Conservation (phyloP, 2,797 vertebrate species). For the Decapterus maruadsi region DNA sequence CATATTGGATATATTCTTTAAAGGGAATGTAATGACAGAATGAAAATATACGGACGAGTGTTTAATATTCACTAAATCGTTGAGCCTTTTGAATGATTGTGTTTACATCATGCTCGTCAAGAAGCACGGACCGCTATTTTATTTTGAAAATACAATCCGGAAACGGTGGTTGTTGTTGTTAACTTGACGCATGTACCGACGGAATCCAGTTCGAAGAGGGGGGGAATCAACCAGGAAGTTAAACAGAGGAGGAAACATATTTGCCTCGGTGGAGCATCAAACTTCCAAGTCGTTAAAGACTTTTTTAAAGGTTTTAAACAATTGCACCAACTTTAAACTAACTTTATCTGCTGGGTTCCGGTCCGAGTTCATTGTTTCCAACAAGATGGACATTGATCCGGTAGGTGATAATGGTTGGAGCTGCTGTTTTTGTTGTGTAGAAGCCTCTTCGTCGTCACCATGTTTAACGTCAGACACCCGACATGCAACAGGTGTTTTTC, state of each 20-base stretch:
- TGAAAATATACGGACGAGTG: no score
- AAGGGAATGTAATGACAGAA: neutral
- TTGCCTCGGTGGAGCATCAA: slow-evolving; percentile 7
- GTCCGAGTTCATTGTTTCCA: slow-evolving; percentile 11
- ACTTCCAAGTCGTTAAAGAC: neutral
- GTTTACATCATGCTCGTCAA: neutral
- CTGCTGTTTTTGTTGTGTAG: slow-evolving; percentile 16
- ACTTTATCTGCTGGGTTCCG: neutral
- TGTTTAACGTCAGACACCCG: neutral
- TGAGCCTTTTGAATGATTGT: no score
- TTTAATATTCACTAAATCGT: neutral
- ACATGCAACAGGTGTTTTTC: slow-evolving; percentile 49
- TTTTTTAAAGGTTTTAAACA: slow-evolving; percentile 22
- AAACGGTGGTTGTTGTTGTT: neutral
- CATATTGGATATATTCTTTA: no score
- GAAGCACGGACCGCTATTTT: neutral
- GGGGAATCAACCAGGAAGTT: slow-evolving; percentile 81
- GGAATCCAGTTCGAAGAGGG: slow-evolving; percentile 61
- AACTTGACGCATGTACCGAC: slow-evolving; percentile 28
- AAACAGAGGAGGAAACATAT: slow-evolving; percentile 45
- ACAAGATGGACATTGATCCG: slow-evolving; percentile 76
- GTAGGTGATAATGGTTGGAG: slow-evolving; percentile 56
- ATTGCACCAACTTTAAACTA: neutral
- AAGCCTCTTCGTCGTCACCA: neutral
- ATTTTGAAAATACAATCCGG: neutral